Evolutionary conservation across 23 tunicate genomes (phyloP).

Genomic region (Oikopleura albicans): DNA sequence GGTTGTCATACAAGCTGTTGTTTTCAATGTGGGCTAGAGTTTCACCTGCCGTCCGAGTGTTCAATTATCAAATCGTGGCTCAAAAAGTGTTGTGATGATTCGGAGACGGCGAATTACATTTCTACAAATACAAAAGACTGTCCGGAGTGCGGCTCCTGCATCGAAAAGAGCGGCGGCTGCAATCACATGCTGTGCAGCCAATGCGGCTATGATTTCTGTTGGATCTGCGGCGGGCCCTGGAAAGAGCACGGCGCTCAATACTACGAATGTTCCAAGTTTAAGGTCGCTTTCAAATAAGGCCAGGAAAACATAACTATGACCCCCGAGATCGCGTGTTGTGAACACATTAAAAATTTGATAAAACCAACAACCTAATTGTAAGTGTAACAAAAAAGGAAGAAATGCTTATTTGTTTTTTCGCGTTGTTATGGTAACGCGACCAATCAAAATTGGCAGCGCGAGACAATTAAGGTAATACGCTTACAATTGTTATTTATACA

Average conservation of each 20-base stretch:
- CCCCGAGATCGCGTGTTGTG: too few relatives aligned
- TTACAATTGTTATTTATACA: too few relatives aligned
- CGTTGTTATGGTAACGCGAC: too few relatives aligned
- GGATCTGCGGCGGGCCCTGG: constrained; percentile 82
- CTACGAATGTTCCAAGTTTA: constrained; percentile 57
- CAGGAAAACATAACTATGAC: background rate
- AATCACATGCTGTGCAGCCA: constrained; percentile 68
- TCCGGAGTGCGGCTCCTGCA: constrained; percentile 59
- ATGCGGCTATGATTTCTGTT: constrained; percentile 63
- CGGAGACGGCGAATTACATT: constrained; percentile 86
- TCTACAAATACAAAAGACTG: constrained; percentile 82
- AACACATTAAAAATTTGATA: too few relatives aligned
- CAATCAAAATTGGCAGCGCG: too few relatives aligned
- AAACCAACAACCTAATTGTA: too few relatives aligned
- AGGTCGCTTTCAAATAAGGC: constrained; percentile 26
- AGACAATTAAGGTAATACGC: too few relatives aligned
- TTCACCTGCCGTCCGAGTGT: constrained; percentile 68
- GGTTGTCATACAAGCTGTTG: background rate
- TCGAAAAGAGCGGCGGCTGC: constrained; percentile 87
- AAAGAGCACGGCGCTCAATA: constrained; percentile 72
- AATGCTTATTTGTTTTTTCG: too few relatives aligned
- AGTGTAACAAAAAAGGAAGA: too few relatives aligned
- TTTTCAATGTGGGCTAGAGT: constrained; percentile 43
- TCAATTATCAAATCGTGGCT: constrained; percentile 51
- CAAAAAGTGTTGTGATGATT: constrained; percentile 71